These are phyloP conservation scores for Megaustenia siamemsis DNA, from an alignment of 2,888 invertebrate genomes.

Conservation along the genomic window DNA sequence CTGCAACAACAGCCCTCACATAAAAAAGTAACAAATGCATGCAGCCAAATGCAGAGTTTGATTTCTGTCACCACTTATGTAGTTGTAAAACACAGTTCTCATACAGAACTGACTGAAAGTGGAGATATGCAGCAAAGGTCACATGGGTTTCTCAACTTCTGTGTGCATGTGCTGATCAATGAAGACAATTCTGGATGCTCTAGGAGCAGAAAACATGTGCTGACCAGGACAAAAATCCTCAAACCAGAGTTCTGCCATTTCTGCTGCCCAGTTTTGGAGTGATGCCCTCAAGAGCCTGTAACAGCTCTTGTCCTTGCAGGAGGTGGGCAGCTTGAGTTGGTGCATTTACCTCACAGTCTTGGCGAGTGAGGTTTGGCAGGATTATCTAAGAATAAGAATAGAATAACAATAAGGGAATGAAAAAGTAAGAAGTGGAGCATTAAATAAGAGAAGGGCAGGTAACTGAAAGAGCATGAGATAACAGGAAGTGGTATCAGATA, in stretches of 20 bases:
- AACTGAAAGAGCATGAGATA: no score
- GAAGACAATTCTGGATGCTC: neutral
- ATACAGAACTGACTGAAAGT: neutral
- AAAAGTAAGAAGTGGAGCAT: no score
- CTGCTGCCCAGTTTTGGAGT: conserved; percentile 23
- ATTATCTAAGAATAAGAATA: conserved; percentile 16
- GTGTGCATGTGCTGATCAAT: neutral
- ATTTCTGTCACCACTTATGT: neutral
- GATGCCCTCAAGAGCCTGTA: conserved; percentile 63
- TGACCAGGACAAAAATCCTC: conserved; percentile 24
- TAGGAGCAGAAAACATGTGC: neutral
- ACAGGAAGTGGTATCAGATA: no score
- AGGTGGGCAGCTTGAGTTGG: conserved; percentile 59
- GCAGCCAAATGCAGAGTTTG: neutral
- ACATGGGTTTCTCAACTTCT: neutral
- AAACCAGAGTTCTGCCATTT: conserved; percentile 14
- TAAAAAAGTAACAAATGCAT: neutral
- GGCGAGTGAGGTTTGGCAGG: conserved; percentile 61
- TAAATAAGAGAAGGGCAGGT: neutral
- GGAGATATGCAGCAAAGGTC: neutral
- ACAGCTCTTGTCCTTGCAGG: conserved; percentile 66
- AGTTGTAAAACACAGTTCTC: neutral
- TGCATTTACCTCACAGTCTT: conserved; percentile 71
- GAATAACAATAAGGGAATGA: no score
- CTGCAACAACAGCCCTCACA: neutral